Percentiles rank a stretch among this genome's conserved stretches.
Evolutionary conservation across 2,888 invertebrate species (phyloP).

Genomic region (Epinotia bilunana): DNA sequence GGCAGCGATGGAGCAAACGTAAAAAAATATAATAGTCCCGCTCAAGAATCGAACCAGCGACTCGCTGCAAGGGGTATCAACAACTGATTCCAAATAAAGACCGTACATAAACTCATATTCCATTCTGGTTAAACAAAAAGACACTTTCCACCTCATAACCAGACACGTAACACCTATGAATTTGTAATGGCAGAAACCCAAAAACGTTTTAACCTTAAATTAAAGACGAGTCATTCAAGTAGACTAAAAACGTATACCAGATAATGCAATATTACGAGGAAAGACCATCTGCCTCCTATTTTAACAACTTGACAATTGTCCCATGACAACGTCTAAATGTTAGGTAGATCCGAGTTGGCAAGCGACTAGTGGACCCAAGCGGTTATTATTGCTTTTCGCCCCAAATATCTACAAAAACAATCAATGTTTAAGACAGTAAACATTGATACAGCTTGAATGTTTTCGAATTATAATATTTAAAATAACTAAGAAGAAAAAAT

Average conservation of each 20-base stretch:
- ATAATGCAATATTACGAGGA: neutral
- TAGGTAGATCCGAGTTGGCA: too few species aligned
- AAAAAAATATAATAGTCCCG: neutral
- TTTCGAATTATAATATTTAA: too few species aligned
- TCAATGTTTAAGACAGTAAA: too few species aligned
- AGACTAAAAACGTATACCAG: neutral
- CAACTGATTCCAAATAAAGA: neutral
- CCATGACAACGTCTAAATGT: neutral
- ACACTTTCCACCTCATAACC: neutral
- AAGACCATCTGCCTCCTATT: neutral
- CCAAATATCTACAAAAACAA: too few species aligned
- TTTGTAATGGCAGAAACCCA: neutral
- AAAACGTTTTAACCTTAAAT: neutral
- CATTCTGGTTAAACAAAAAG: neutral
- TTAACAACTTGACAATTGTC: neutral
- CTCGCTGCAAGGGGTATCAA: neutral
- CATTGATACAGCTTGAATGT: too few species aligned
- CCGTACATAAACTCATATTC: neutral
- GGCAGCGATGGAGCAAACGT: neutral
- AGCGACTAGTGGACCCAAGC: too few species aligned
- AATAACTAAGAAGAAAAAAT: too few species aligned
- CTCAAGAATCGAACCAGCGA: slow-evolving; percentile 32
- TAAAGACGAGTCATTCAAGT: neutral
- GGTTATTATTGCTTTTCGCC: too few species aligned
- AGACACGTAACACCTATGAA: neutral